These are phyloP conservation scores for Sinotaia quadrata DNA, from an alignment of 2,888 invertebrate species.

Conservation along the genomic window DNA sequence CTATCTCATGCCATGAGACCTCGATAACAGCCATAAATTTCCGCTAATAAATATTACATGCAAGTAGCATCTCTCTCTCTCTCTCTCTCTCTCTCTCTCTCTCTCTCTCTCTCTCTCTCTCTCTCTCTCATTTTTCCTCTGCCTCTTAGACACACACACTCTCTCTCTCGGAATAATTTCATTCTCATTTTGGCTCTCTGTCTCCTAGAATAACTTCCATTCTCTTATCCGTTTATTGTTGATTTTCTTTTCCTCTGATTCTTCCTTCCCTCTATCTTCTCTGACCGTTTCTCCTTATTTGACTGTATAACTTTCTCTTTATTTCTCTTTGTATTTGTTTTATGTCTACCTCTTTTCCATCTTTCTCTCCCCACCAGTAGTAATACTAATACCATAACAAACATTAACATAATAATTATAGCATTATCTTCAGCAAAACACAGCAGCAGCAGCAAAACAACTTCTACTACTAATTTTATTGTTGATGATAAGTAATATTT, in stretches of 20 bases:
- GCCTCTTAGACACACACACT: no score
- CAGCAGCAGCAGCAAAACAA: no score
- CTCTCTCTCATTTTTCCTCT: not conserved
- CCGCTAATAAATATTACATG: not conserved
- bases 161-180: not conserved
- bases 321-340: slow-evolving; percentile 5
- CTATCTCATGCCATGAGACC: no score
- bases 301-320: slow-evolving; percentile 1
- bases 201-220: not conserved
- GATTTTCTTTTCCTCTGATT: slow-evolving; percentile 13
- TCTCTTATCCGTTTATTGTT: not conserved
- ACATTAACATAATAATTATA: not conserved
- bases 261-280: not conserved
- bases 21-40: no score
- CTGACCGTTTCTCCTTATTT: slow-evolving; percentile 4
- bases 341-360: not conserved
- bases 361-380: not conserved
- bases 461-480: no score
- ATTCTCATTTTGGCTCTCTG: not conserved
- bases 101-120: not conserved
- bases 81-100: slow-evolving; percentile 17
- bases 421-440: no score
- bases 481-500: no score
- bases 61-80: not conserved
- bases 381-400: not conserved